These are phyloP conservation scores for Apotomis capreana DNA, from an alignment of 2,888 invertebrate species.

Conservation along the genomic window DNA sequence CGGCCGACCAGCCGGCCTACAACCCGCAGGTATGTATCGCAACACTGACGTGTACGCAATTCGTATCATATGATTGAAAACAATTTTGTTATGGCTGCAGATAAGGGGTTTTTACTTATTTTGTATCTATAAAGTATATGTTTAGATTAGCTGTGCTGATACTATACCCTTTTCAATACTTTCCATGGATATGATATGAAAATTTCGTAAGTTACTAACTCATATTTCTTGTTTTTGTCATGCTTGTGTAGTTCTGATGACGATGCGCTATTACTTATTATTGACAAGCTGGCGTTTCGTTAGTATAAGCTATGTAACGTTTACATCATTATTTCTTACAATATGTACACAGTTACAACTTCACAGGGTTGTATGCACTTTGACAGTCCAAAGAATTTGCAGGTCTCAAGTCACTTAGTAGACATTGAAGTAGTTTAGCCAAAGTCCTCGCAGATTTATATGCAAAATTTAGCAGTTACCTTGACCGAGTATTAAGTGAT, in stretches of 20 bases:
- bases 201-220: neutral
- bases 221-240: neutral
- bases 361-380: too few species aligned
- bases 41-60: constrained; percentile 59
- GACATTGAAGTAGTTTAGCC: too few species aligned
- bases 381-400: too few species aligned
- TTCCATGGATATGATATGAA: neutral
- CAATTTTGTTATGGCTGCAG: constrained; percentile 34
- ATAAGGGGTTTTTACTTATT: neutral
- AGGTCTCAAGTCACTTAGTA: too few species aligned
- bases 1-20: constrained; percentile 64
- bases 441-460: too few species aligned
- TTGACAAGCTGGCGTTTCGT: neutral
- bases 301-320: neutral
- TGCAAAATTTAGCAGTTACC: too few species aligned
- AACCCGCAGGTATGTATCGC: constrained; percentile 66
- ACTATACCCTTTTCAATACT: neutral
- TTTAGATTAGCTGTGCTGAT: neutral
- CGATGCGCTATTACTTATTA: constrained; percentile 16
- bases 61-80: constrained; percentile 71
- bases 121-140: constrained; percentile 3
- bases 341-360: neutral
- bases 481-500: too few species aligned
- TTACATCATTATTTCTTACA: neutral
- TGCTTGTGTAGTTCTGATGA: constrained; percentile 5